Base-by-base conservation (phyloP, 2,113 vertebrate genomes). In the Andinoacara biseriatus region DNA sequence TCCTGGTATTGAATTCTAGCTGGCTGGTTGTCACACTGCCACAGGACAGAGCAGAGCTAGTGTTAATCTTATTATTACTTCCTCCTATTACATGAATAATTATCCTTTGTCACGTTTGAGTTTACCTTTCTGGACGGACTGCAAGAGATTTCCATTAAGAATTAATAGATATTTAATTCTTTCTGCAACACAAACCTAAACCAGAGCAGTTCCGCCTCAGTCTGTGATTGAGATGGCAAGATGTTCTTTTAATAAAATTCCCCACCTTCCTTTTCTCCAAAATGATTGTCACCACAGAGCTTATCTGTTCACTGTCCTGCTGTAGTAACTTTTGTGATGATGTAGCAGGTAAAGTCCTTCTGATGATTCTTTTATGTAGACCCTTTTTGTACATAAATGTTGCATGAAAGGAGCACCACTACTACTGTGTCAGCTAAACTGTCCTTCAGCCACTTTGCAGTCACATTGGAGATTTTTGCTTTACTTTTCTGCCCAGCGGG, bases 361-460 rank as follows among this genome's bases (percentile, higher is more conserved):
- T 72, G 43, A 52, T 72, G 26, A 72, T 72, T 72, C 24, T 52
- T 72, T 72, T 6, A 14, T 72, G 65, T 31, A 49, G 17, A 52
- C 52, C 43, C 65, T 72, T 72, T 72, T 72, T 72, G 26, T 72
- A 52, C 65, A 52, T 52, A 8, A 72, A 52, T 52, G 65, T 17
- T 72, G 65, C 43, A 72, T 13, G 43, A 72, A 72, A 72, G 17
- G 17, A 72, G 65, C 20, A 26, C 43, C 29, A 5, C 49, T 72
- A 3, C 43, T 29, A 31, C 43, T 72, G 43, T 69, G 65, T 69
- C 65, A 29, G 43, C 43, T 20, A 29, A 69, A 69, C 43, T 2
- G 10, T 52, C 43, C 65, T 72, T 26, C 17, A 31, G 29, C 17
- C 65, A 52, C 24, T 72, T 52, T 72, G 43, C 24, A 11, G 65